Base-by-base conservation (phyloP, 2,888 invertebrate genomes). In the Orchesella flavescens region DNA sequence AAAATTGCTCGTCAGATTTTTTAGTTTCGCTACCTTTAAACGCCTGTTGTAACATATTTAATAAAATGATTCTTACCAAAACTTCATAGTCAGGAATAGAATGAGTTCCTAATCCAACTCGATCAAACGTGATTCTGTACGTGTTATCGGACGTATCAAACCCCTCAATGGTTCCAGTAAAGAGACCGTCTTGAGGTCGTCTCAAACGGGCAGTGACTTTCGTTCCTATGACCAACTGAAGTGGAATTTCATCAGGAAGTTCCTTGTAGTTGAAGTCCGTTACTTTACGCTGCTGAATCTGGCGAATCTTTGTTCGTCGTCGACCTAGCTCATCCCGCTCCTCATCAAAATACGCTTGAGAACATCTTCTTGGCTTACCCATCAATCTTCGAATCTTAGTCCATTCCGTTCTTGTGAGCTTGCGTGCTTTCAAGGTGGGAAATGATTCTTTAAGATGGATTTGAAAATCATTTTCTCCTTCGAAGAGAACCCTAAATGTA, bases 71-170 rank as follows among this genome's bases (percentile, higher is more conserved):
- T 63, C 89, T 89, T 89, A 91, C 91, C 88, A 97, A 92, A 85
- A 98, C 98, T 93, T 98, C 98, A 91, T 94, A 97, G 91, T 99
- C 98, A 23, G 97, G 97, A 84, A 98, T 96, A 75, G 97, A 97
- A 91, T 98, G 97, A 4, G 97, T 97, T 0, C 98, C 98, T 57
- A 98, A 92, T 63, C 97, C 97, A 61, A 94, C 93, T 73, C 97
- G 92, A 90, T 98, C 98, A 91, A 99, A 98, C 1, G 96, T 95
- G 88, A 99, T 96, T 89, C 98, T 93, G 90, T 99, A 99, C 10
- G 96, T 96, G 89, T 96, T 97, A 89, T 96, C 96, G 4, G 96
- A 94, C 5, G 97, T 97, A 89, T 99, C 98, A 23, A 98, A 95
- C 49, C 97, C 98, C 91, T 98, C 98, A 86, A 98, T 96, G 63